These are phyloP conservation scores for Rousettus madagascariensis DNA, from an alignment of 2,797 vertebrate genomes.

Conservation along the genomic window DNA sequence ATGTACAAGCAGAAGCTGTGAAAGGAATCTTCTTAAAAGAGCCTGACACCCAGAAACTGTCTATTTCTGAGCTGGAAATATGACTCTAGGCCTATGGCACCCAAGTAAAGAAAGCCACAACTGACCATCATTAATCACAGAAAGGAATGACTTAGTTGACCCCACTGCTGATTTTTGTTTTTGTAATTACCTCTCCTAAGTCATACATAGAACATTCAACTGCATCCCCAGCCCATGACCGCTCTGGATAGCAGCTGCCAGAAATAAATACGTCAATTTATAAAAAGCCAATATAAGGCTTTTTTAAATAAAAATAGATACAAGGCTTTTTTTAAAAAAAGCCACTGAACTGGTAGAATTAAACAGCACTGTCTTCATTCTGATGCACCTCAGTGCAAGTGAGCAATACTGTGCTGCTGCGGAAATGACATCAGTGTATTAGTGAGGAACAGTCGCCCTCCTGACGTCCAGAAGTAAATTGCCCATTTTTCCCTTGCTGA, in stretches of 20 bases:
- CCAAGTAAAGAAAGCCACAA: neutral
- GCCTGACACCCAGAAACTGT: neutral
- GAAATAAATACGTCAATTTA: neutral
- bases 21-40: neutral
- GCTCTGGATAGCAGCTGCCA: neutral
- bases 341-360: slow-evolving; percentile 27
- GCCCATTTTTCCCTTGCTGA: neutral
- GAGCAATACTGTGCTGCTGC: neutral
- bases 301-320: neutral
- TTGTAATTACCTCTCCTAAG: slow-evolving; percentile 12
- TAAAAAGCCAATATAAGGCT: neutral
- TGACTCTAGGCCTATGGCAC: neutral
- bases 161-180: neutral
- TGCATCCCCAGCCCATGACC: neutral
- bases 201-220: neutral
- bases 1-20: neutral
- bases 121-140: neutral
- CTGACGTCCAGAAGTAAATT: slow-evolving; percentile 43
- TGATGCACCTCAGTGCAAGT: neutral
- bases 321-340: neutral
- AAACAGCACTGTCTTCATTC: neutral
- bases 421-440: neutral
- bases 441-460: neutral
- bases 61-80: neutral
- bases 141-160: neutral